Base-by-base conservation (phyloP, 2,797 vertebrate genomes). In the Hybognathus amarus region DNA sequence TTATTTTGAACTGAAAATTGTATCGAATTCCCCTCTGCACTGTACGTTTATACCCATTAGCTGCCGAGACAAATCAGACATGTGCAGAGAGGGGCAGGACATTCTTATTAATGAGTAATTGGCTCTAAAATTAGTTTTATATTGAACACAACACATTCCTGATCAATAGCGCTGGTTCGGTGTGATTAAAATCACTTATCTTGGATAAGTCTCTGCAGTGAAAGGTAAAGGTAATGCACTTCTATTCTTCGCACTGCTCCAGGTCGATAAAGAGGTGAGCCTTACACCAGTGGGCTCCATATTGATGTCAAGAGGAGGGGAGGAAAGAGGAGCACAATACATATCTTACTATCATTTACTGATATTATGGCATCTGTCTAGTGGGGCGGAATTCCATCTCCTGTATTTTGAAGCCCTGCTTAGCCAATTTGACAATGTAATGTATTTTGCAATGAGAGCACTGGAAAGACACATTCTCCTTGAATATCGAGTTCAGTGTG, bases 81-180 rank as follows among this genome's bases (percentile, higher is more conserved):
- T 92, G 91, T 91, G 85, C 90, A 90, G 92, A 91, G 92, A 94
- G 90, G 85, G 92, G 88, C 90, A 90, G 85, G 56, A 82, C 42
- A 91, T 94, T 92, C 92, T 93, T 93, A 94, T 95, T 95, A 94
- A 96, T 94, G 92, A 93, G 88, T 91, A 93, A 96, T 94, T 93
- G 92, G 92, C 92, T 93, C 83, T 59, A 33, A 90, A 94, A 95
- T 94, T 94, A 92, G 91, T 92, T 94, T 93, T 91, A 89, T 94
- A 95, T 93, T 90, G 92, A 95, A 90, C 88, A 86, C 81, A 91
- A 88, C 88, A 92, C 82, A 89, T 89, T 86, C 87, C 84, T 77
- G 88, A 94, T 95, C 94, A 92, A 94, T 96, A 84, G 63, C 63
- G 85, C 67, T 90, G 88, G 90, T 90, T n/a, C 79, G 73, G 88